A percentile compares a stretch with the other conserved stretches of the same genome.
These are phyloP conservation scores for Echiichthys vipera DNA, from an alignment of 2,797 vertebrate species.

Conservation along the genomic window DNA sequence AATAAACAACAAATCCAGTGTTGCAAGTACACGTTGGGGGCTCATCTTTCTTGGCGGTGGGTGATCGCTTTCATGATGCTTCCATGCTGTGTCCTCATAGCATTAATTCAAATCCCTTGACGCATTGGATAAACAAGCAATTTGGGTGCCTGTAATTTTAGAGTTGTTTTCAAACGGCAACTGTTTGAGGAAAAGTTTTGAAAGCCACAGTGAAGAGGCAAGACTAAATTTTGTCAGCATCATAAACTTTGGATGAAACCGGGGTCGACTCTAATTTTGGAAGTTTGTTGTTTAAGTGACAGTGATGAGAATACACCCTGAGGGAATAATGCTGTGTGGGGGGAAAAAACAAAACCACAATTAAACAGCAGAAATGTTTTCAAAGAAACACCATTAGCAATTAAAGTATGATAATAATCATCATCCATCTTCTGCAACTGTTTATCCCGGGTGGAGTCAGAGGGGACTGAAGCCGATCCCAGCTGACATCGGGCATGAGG, in stretches of 20 bases:
- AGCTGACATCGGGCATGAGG: no score
- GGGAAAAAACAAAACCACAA: neutral
- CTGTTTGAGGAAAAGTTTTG: conserved; percentile 46
- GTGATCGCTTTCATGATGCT: conserved; percentile 63
- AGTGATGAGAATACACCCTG: neutral
- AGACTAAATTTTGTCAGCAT: conserved; percentile 18
- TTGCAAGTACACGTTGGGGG: conserved; percentile 29
- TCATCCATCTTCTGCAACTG: no score
- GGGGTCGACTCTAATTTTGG: conserved; percentile 23
- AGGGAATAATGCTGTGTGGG: neutral
- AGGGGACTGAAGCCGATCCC: no score
- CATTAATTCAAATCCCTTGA: conserved; percentile 57
- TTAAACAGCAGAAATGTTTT: neutral
- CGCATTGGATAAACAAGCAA: conserved; percentile 72
- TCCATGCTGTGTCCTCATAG: conserved; percentile 55
- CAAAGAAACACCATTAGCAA: neutral
- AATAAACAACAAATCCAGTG: conserved; percentile 53
- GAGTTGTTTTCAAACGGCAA: conserved; percentile 27
- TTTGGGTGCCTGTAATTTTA: conserved; percentile 30
- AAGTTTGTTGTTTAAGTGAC: conserved; percentile 34
- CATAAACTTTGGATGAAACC: conserved; percentile 1
- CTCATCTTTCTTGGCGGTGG: conserved; percentile 49
- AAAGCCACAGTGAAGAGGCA: conserved; percentile 5
- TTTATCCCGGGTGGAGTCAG: no score
- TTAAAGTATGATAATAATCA: no score